Evolutionary conservation across 2,797 vertebrate genomes (phyloP).

Genomic region (Neopelma chrysocephalum): DNA sequence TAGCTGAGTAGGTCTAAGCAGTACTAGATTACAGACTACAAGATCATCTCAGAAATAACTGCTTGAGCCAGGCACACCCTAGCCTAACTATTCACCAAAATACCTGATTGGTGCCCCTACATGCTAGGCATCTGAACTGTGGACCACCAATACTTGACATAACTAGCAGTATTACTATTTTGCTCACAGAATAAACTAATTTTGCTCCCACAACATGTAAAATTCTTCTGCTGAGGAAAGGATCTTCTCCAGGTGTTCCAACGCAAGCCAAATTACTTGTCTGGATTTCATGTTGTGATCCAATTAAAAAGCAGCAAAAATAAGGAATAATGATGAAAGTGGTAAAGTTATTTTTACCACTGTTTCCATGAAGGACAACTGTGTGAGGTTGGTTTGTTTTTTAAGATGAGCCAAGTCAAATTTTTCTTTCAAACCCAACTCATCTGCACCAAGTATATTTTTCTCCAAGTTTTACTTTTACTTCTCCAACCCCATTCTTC

Average conservation of each 20-base stretch:
- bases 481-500: not conserved
- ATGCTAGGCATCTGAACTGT: not conserved
- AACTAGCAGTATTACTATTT: not conserved
- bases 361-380: not conserved
- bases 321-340: not conserved
- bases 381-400: not conserved
- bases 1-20: not conserved
- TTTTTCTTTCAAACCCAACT: not conserved
- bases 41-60: not conserved
- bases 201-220: not conserved
- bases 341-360: not conserved
- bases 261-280: not conserved
- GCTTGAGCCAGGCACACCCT: not conserved
- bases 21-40: not conserved
- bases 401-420: not conserved
- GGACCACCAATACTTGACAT: not conserved
- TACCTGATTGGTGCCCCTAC: not conserved
- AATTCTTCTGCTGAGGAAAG: not conserved
- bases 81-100: not conserved
- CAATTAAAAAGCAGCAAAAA: not conserved
- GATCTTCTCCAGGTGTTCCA: not conserved
- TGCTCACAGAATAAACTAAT: not conserved
- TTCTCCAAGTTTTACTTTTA: not conserved
- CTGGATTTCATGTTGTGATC: not conserved
- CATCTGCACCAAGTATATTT: not conserved